Conservation (phyloP, 2,797 vertebrate genomes). For the Sarcophilus harrisii region DNA sequence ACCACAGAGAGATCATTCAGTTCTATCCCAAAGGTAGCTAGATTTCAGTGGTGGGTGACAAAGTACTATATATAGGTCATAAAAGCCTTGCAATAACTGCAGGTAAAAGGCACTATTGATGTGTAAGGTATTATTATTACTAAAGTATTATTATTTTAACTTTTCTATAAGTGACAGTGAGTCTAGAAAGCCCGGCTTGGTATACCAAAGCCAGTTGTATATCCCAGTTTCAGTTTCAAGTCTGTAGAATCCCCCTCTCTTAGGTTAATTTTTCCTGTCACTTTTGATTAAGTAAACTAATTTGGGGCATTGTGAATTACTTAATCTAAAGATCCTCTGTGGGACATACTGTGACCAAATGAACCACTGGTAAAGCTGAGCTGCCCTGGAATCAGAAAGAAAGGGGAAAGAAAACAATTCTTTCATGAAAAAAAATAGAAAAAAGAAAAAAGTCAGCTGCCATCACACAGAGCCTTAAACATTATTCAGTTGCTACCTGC, state of each 20-base stretch:
- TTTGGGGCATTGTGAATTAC: constrained; percentile 75
- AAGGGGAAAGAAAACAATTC: constrained; percentile 76
- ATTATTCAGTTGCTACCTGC: constrained; percentile 83
- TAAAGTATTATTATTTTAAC: constrained; percentile 83
- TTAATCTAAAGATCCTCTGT: constrained; percentile 76
- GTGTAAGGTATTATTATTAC: constrained; percentile 84
- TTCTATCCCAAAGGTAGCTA: constrained; percentile 76
- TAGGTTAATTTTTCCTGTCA: constrained; percentile 79
- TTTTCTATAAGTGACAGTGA: constrained; percentile 81
- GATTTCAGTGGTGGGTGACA: constrained; percentile 76
- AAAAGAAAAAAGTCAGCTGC: constrained; percentile 83
- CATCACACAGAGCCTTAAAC: constrained; percentile 86
- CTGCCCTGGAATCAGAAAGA: constrained; percentile 72
- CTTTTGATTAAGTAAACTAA: constrained; percentile 86
- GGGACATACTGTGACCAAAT: constrained; percentile 75
- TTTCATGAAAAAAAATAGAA: constrained; percentile 48
- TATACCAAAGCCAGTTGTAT: constrained; percentile 68
- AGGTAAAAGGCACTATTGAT: constrained; percentile 80
- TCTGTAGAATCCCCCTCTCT: constrained; percentile 74
- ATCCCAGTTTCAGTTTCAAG: constrained; percentile 67
- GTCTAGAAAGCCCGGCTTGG: constrained; percentile 77
- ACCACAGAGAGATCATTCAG: constrained; percentile 65
- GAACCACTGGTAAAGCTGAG: constrained; percentile 66
- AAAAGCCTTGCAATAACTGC: constrained; percentile 79
- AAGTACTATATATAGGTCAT: constrained; percentile 83